Percentiles rank a stretch among this genome's conserved stretches.
phyloP scores from a whole-genome alignment of 1,140 invertebrate species.

The Condylostylus longicornis region DNA sequence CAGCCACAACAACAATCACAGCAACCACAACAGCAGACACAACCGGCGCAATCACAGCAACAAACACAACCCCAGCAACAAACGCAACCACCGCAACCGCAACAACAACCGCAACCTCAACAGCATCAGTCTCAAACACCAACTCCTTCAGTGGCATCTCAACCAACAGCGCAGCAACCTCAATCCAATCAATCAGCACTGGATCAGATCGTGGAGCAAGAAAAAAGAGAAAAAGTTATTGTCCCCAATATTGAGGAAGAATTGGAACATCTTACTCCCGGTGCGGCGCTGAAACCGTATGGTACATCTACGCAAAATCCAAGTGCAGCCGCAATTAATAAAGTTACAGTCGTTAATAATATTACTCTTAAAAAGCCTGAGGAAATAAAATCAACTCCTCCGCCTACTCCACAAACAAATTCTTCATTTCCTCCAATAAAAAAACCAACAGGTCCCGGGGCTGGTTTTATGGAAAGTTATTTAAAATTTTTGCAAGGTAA shows the following conservation, averaged over 20 bases:
- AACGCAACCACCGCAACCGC: conserved; percentile 33
- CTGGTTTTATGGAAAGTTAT: conserved; percentile 69
- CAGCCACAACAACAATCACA: conserved; percentile 28
- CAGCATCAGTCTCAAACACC: conserved; percentile 10
- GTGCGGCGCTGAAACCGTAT: conserved; percentile 13
- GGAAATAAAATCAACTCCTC: conserved; percentile 14
- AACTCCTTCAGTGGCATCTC: no score
- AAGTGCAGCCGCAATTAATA: background rate
- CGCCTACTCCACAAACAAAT: conserved; percentile 4
- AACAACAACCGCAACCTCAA: conserved; percentile 21
- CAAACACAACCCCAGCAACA: conserved; percentile 32
- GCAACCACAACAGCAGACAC: conserved; percentile 30
- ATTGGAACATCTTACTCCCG: conserved; percentile 52
- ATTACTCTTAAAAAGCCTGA: background rate
- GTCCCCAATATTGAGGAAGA: conserved; percentile 76
- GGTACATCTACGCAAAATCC: conserved; percentile 1
- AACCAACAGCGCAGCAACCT: conserved; percentile 10
- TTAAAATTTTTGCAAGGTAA: conserved; percentile 68
- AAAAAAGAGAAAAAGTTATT: conserved; percentile 56
- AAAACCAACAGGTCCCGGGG: conserved; percentile 38
- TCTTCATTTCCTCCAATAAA: conserved; percentile 11
- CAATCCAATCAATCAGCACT: conserved; percentile 45
- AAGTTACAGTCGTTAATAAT: conserved; percentile 1
- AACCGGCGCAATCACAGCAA: conserved; percentile 29
- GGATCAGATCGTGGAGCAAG: conserved; percentile 41